Evolutionary conservation across 2,888 invertebrate genomes (phyloP), one percentile per base, ranked within the genome.

Genomic region (Pherbina coryleti): DNA sequence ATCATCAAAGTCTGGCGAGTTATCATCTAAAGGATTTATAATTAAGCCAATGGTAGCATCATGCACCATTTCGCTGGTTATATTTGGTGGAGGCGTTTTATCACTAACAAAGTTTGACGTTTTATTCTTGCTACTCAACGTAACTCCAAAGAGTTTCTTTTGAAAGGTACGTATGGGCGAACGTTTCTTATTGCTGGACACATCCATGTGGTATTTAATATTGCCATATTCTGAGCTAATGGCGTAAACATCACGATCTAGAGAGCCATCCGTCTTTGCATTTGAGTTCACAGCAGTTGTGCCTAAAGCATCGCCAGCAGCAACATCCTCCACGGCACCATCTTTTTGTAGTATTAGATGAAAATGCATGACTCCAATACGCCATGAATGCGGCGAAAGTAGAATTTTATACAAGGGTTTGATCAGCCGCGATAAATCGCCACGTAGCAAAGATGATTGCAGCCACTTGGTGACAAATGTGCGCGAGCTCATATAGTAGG

Each of bases 141-240:
- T 89, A 0, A 90, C 90, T 0, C 90, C 89, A 74, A 90, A 90
- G 76, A 90, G 86, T 82, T 90, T 90, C 81, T 90, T 90, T 37
- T 89, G 89, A 37, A 90, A 83, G 49, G 87, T 87, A 1, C 89
- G 81, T 57, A 90, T 90, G 0, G 90, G 90, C 79, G 90, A 89
- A 22, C 88, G 87, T 79, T 90, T 90, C 77, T 90, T 89, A 76
- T 84, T 85, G 28, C 81, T 81, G 9, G 84, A 83, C 2, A 85
- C 81, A 72, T 88, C 88, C 71, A 85, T 86, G 81, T 89, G 90
- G 74, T 90, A 90, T 78, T 89, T 93, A 5, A 96, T 93, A 83
- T 95, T 95, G 1, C 96, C 96, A 83, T 94, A 94, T 37, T 95
- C 94, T 64, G 94, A 95, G 84, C 95, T 95, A 62, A 96, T 95